Percentiles rank a stretch among this genome's conserved stretches.
Conservation (phyloP, 2,888 invertebrate genomes). For the Ctenicera cuprea region DNA sequence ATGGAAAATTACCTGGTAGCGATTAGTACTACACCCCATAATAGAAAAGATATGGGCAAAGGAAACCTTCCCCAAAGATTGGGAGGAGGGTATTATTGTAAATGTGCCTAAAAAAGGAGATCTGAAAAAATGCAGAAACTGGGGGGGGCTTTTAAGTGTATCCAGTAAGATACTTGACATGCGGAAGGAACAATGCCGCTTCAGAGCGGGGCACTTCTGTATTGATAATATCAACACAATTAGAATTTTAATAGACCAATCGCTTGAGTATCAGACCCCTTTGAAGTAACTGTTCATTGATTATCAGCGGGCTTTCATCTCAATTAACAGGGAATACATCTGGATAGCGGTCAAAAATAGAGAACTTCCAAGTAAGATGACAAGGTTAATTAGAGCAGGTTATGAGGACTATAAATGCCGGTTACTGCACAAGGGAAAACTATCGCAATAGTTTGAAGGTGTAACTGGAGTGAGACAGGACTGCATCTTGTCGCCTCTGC, state of each 20-base stretch:
- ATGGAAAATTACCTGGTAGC: neutral
- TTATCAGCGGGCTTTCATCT: neutral
- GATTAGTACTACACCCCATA: neutral
- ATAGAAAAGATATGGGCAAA: neutral
- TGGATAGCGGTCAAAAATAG: too few species aligned
- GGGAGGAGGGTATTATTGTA: neutral
- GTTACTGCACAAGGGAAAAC: too few species aligned
- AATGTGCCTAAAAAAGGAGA: neutral
- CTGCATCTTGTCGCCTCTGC: neutral
- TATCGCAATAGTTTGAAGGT: neutral
- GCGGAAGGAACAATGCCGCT: neutral
- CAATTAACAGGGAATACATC: neutral
- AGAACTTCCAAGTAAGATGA: neutral
- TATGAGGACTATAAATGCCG: too few species aligned
- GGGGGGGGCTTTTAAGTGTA: neutral
- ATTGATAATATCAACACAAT: neutral
- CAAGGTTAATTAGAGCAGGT: too few species aligned
- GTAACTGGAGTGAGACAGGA: neutral
- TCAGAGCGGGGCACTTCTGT: neutral
- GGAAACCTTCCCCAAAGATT: neutral
- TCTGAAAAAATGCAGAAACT: neutral
- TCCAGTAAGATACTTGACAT: neutral
- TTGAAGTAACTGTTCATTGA: neutral
- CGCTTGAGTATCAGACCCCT: neutral
- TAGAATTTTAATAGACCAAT: neutral